Evolutionary conservation across 2,888 invertebrate species (phyloP).

Genomic region (Buathra laborator): DNA sequence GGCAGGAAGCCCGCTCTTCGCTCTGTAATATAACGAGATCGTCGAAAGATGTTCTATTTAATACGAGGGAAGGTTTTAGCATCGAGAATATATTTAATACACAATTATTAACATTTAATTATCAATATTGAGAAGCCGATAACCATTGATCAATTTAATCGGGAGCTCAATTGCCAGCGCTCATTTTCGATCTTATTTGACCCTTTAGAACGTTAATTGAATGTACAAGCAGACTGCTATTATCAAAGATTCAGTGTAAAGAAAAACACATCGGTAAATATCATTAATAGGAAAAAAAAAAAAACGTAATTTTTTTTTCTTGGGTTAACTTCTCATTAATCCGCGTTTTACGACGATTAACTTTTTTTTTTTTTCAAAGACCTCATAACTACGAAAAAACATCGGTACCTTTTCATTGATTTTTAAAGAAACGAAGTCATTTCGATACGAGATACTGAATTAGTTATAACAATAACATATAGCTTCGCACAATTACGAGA

Average conservation of each 20-base stretch:
- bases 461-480: background rate
- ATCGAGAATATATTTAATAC: background rate
- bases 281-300: too few species aligned
- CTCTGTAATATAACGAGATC: constrained; percentile 34
- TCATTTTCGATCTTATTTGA: too few species aligned
- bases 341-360: too few species aligned
- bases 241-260: too few species aligned
- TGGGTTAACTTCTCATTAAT: too few species aligned
- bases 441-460: background rate
- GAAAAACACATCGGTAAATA: too few species aligned
- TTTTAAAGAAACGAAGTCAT: background rate
- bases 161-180: too few species aligned
- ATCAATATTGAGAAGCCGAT: background rate
- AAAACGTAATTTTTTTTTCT: too few species aligned
- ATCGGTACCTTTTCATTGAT: background rate
- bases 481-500: background rate
- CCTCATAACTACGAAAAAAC: background rate
- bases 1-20: constrained; percentile 1
- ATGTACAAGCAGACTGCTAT: too few species aligned
- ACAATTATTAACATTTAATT: background rate
- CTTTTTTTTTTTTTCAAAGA: background rate
- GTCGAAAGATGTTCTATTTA: constrained; percentile 14
- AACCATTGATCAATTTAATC: background rate
- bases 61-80: background rate
- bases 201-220: too few species aligned